These are phyloP conservation scores for Drosophila pruinosa DNA, from an alignment of 1,140 invertebrate species.

Conservation along the genomic window DNA sequence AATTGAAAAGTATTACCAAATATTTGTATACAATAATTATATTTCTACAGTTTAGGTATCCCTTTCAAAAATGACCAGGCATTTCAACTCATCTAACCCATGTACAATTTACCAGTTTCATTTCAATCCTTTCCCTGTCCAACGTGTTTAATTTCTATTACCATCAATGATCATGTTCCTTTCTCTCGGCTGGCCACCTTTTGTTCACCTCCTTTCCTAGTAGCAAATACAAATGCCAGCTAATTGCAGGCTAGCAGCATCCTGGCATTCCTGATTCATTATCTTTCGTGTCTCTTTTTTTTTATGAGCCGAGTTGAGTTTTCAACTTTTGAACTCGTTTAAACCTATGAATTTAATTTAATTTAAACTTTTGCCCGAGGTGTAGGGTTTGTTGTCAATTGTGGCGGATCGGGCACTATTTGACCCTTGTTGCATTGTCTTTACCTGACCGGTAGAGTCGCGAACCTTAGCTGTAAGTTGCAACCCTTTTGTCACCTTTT, in stretches of 20 bases:
- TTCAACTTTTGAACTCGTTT: constrained; percentile 66
- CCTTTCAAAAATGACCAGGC: no score
- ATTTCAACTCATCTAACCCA: no score
- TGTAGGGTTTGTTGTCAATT: constrained; percentile 43
- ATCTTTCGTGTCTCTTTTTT: constrained; percentile 13
- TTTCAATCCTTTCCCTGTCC: background rate
- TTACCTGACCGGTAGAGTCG: constrained; percentile 65
- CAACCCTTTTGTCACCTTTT: constrained; percentile 75
- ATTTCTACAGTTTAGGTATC: no score
- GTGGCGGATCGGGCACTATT: no score
- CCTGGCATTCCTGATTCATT: constrained; percentile 42
- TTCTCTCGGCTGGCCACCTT: constrained; percentile 43
- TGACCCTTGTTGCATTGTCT: constrained; percentile 74
- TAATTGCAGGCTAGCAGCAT: constrained; percentile 43
- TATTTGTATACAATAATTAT: no score
- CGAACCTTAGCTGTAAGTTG: constrained; percentile 52
- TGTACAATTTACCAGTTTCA: background rate
- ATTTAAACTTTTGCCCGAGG: constrained; percentile 74
- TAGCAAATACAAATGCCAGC: constrained; percentile 41
- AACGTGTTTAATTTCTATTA: background rate
- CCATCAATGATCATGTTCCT: constrained; percentile 9
- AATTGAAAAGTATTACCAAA: no score
- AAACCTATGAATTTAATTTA: constrained; percentile 74
- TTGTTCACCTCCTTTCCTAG: background rate
- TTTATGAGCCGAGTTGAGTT: background rate